Evolutionary conservation across 2,797 vertebrate genomes (phyloP).

Genomic region (Sciaenops ocellatus): DNA sequence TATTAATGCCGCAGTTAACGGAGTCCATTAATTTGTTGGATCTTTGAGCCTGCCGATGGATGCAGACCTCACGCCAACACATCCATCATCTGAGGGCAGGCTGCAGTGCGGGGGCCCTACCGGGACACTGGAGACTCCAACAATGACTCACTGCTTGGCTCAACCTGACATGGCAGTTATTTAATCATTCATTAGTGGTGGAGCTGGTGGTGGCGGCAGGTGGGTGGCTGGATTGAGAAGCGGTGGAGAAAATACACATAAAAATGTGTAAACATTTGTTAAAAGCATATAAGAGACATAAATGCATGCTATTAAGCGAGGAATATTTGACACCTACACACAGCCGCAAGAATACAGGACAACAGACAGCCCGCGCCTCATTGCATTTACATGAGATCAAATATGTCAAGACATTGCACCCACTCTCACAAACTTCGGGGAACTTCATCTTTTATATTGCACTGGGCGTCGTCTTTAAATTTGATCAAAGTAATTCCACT

Average conservation of each 20-base stretch:
- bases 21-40: slow-evolving; percentile 71
- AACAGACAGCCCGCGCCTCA: background rate
- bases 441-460: background rate
- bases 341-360: too few species aligned
- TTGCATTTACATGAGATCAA: background rate
- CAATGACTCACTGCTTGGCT: slow-evolving; percentile 71
- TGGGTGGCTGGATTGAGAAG: slow-evolving; percentile 45
- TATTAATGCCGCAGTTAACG: slow-evolving; percentile 66
- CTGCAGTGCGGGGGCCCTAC: slow-evolving; percentile 52
- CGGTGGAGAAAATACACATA: slow-evolving; percentile 6
- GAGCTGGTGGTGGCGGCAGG: slow-evolving; percentile 22
- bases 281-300: slow-evolving; percentile 6
- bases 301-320: background rate
- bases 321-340: background rate
- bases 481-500: background rate
- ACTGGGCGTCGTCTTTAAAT: background rate
- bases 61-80: slow-evolving; percentile 55
- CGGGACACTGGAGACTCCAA: slow-evolving; percentile 61
- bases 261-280: slow-evolving; percentile 13
- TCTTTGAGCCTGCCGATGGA: slow-evolving; percentile 56
- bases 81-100: slow-evolving; percentile 73
- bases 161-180: slow-evolving; percentile 70
- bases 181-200: slow-evolving; percentile 73
- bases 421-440: background rate
- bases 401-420: background rate